Evolutionary conservation across 2,113 vertebrate species (phyloP).

Genomic region (Cottus gobio): DNA sequence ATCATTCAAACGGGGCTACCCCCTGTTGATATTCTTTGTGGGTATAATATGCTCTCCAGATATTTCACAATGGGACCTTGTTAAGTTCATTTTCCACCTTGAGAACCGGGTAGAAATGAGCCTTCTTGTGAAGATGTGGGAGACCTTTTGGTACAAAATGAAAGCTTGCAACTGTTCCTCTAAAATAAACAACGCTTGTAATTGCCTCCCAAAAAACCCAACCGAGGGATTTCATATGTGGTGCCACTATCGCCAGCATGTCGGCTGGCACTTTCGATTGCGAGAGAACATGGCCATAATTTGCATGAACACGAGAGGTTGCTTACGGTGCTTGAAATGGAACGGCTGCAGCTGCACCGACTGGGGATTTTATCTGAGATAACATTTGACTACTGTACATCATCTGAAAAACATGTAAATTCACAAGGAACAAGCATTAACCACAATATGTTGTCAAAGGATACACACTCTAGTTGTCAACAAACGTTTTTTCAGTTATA

Average conservation of each 20-base stretch:
- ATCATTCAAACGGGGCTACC: not conserved
- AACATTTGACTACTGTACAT: not conserved
- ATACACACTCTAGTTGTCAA: too few species aligned
- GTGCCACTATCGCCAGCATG: not conserved
- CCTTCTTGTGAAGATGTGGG: not conserved
- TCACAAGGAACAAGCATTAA: too few species aligned
- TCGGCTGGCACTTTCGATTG: too few species aligned
- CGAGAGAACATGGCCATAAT: too few species aligned
- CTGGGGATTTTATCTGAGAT: too few species aligned
- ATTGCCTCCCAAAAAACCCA: not conserved
- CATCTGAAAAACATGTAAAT: not conserved
- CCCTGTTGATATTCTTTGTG: not conserved
- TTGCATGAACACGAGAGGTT: too few species aligned
- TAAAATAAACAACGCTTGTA: not conserved
- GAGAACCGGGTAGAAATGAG: not conserved
- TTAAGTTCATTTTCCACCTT: not conserved
- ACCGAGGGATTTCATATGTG: not conserved
- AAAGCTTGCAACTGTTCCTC: not conserved
- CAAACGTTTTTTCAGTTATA: too few species aligned
- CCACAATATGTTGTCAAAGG: too few species aligned
- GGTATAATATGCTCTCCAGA: not conserved
- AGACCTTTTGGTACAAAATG: not conserved
- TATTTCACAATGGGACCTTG: constrained; percentile 14
- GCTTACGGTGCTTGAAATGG: too few species aligned
- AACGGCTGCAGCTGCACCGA: not conserved